A percentile compares a stretch with the other conserved stretches of the same genome.
Evolutionary conservation across 2,113 vertebrate genomes (phyloP).

Genomic region (Lepisosteus osseus): DNA sequence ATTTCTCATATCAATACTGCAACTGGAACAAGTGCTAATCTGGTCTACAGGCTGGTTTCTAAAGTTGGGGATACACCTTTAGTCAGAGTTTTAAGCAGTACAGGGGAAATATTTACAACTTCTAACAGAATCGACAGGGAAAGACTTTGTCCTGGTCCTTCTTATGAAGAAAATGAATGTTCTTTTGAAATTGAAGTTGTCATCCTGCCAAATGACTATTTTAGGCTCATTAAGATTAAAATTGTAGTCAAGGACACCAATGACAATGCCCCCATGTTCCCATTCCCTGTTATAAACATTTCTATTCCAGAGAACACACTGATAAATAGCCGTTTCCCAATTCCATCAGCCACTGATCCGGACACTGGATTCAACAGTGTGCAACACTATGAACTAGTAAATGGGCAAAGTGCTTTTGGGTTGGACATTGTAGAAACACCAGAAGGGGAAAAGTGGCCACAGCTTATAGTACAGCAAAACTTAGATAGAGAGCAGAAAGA

Average conservation of each 20-base stretch:
- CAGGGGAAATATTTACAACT: conserved; percentile 95
- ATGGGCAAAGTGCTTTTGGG: conserved; percentile 93
- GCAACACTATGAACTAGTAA: conserved; percentile 94
- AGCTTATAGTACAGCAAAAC: conserved; percentile 96
- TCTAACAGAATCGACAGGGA: conserved; percentile 95
- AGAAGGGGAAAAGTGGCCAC: conserved; percentile 98
- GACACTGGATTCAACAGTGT: conserved; percentile 96
- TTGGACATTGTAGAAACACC: conserved; percentile 98
- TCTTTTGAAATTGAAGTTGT: conserved; percentile 98
- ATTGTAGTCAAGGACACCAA: conserved; percentile 98
- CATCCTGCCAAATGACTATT: conserved; percentile 97
- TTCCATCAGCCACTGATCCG: conserved; percentile 95
- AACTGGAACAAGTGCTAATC: conserved; percentile 87
- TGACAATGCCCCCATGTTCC: conserved; percentile 98
- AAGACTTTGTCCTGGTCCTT: conserved; percentile 89
- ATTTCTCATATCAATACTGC: conserved; percentile 94
- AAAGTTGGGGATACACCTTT: conserved; percentile 95
- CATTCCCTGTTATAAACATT: conserved; percentile 97
- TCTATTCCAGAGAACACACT: conserved; percentile 98
- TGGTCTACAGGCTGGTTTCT: conserved; percentile 96
- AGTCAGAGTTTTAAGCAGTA: conserved; percentile 92
- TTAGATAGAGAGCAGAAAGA: conserved; percentile 98
- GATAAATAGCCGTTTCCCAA: conserved; percentile 96
- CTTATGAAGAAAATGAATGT: conserved; percentile 90
- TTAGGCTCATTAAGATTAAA: conserved; percentile 98